Base-by-base conservation (phyloP, 35 echinoderm and acorn worm species). In the Diadema setosum region DNA sequence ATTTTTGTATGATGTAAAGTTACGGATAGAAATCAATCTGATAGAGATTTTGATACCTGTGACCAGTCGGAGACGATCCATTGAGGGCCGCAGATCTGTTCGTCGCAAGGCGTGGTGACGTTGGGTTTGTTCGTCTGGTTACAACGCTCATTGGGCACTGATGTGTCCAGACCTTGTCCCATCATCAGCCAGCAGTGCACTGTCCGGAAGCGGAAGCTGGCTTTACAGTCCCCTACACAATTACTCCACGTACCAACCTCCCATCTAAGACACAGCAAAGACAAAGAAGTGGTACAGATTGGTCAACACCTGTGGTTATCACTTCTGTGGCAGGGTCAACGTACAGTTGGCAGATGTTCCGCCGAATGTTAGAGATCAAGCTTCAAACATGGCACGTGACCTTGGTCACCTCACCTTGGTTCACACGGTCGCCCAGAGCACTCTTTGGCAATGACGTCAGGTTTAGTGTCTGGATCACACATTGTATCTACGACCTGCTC, bases 181-280 rank as follows among this genome's bases (percentile, higher is more conserved):
- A 90, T 23, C 88, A 90, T 84, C 5, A 59, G 80, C 88, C 88
- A 90, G 31, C 88, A 90, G 42, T 90, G 80, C 39, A 90, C 81
- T 5, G 88, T 90, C 2, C 88, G 87, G 31, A 82, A 90, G 6
- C 57, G 31, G 17, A 24, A 80, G 12, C 87, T 78, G 35, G 74
- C 37, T 11, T 78, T 61, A 45, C 87, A 90, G 23, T 65, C 57
- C 14, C 76, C 74, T 0, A 56, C 52, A 34, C 87, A 90, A 24
- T 90, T 57, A 65, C 87, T 90, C 87, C 87, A 90, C 18, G 49
- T 83, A 4, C 87, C 87, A 15, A 61, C 75, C 27, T 81, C 87
- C 87, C 87, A 90, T 36, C 87, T 90, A 56, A 33, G 5, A 25
- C n/a, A 67, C n/a, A 67, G 4, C 12, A 67, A 29, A 15, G 18